Base-by-base conservation (phyloP, 1,140 invertebrate species). In the Calephelis nemesis region DNA sequence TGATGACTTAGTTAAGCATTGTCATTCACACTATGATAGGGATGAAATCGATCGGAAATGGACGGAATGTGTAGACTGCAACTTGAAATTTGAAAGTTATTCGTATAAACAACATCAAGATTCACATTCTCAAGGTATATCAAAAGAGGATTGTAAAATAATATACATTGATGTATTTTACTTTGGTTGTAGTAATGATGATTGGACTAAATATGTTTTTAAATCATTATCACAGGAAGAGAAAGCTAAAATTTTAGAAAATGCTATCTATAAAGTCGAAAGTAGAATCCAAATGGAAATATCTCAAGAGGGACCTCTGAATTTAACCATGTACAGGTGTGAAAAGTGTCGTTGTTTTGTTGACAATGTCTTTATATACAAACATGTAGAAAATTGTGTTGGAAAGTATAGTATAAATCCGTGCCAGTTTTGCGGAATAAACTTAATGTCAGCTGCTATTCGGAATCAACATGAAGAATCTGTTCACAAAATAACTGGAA, bases 1-100 rank as follows among this genome's bases (percentile, higher is more conserved):
- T 72, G 84, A 87, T 70, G 76, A 78, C 63, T 78, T 79, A n/a
- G 66, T 89, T 52, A 71, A 83, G 69, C 87, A 89, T 72, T 85
- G 83, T 69, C 84, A 86, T 70, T 15, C 79, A 76, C 83, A 83
- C 79, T 75, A 74, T 30, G 64, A 69, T 69, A 62, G 62, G 60
- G 63, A 68, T 62, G 47, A 72, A 65, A 69, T 71, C 30, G 13
- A 67, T 60, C 12, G 67, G 45, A 39, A 70, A 54, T 69, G 47
- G 48, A 63, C 72, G 62, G 52, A 71, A 70, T 84, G 83, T 71
- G 30, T 67, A 42, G 54, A 66, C 12, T 87, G 85, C 69, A 72
- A 72, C 30, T 62, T 82, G 45, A 71, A 62, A 60, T 77, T 82
- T 65, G 69, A 76, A 10, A 15, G 11, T 13, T 64, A 47, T 13